Base-by-base conservation (phyloP, 2,888 invertebrate genomes). In the Caenorhabditis parvicauda region DNA sequence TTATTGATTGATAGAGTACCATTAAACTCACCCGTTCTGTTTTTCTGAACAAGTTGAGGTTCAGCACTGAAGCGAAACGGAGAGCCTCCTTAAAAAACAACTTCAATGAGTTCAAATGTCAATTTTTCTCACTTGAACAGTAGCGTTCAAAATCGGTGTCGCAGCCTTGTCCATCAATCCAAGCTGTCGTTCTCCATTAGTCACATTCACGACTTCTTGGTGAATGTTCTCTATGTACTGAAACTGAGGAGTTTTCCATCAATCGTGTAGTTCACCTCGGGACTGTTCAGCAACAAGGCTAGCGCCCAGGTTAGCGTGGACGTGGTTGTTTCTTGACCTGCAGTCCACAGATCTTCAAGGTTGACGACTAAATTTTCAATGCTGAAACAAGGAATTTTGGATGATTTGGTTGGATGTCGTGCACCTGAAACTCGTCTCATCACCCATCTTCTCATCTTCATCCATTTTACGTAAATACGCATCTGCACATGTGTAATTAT, bases 261-360 rank as follows among this genome's bases (percentile, higher is more conserved):
- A n/a, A n/a, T n/a, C n/a, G n/a, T n/a, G n/a, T n/a, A 17, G 25
- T 14, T 41, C 41, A 54, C 51, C 24, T 63, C 49, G 2, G 52
- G 54, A 19, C 52, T 32, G 37, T 62, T 54, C 19, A 57, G 39
- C 25, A 55, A 48, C 27, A 63, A 60, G 2, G 37, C 46, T 25
- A 48, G 51, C 3, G 59, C 67, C 60, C 64, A 67, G 4, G 43
- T 54, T 14, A 71, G 45, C 6, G 69, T 69, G 0, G 59, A 64
- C 12, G 63, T 47, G 2, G 69, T 67, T 1, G 71, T 71, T 7
- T 71, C 71, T 32, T 67, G 67, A 0, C 71, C 71, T 2, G 67
- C 68, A 3, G 54, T 19, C 67, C 66, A 68, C 4, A 71, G 29
- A 27, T 71, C 71, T 12, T 41, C 42, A n/a, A 68, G 35, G 27